phyloP scores from a whole-genome alignment of 2,797 vertebrate species.

The Pangasius macronema region DNA sequence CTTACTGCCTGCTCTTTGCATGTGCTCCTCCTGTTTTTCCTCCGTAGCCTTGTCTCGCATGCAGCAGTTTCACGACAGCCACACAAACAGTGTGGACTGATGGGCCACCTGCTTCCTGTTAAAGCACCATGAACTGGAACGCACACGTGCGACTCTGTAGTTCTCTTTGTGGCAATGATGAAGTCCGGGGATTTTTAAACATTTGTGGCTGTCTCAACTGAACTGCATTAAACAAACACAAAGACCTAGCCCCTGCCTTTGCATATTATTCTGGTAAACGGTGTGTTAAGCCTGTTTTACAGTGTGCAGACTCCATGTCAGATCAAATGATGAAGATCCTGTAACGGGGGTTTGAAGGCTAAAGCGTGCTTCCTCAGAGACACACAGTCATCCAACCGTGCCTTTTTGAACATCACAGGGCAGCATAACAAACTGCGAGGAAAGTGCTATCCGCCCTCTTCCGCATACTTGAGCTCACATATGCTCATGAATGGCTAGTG shows the following conservation, averaged over 20 bases:
- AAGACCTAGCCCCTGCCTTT: neutral
- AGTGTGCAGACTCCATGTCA: neutral
- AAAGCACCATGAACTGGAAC: conserved; percentile 45
- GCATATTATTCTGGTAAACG: conserved; percentile 14
- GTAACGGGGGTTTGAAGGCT: neutral
- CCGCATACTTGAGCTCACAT: neutral
- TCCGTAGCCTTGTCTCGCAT: conserved; percentile 33
- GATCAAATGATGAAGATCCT: neutral
- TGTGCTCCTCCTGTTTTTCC: conserved; percentile 27
- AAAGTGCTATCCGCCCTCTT: neutral
- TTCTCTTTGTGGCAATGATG: conserved; percentile 20
- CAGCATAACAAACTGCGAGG: neutral
- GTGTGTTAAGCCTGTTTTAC: neutral
- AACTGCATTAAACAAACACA: conserved; percentile 20
- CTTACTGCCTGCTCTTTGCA: neutral
- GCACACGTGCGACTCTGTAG: conserved; percentile 27
- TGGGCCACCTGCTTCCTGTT: conserved; percentile 75
- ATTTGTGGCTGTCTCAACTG: conserved; percentile 16
- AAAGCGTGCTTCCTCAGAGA: neutral
- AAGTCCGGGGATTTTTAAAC: conserved; percentile 26
- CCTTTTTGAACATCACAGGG: neutral
- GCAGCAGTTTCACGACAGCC: conserved; percentile 63
- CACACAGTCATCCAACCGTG: neutral
- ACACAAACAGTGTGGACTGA: conserved; percentile 69
- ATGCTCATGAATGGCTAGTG: neutral